Base-by-base conservation (phyloP, 2,113 vertebrate genomes). In the Xiphophorus hellerii region DNA sequence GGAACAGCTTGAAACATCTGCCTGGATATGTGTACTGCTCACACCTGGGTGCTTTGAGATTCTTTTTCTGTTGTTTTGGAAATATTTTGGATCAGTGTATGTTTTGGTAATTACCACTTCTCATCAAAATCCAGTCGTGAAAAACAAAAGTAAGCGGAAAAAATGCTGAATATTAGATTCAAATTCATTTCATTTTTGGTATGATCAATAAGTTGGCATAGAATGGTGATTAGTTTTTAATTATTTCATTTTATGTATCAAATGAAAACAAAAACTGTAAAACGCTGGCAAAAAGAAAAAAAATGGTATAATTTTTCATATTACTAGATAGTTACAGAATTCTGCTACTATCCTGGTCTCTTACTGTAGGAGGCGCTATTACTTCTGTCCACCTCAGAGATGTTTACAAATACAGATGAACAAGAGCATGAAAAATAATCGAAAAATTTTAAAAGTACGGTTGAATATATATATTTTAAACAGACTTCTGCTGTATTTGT, bases 1-100 rank as follows among this genome's bases (percentile, higher is more conserved):
- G 58, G 74, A 77, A 81, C 33, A 67, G 37, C 58, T 66, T 78
- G 62, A 71, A 64, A 61, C 27, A 58, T 58, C 22, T 58, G 25
- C 2, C 5, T 62, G 66, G 66, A 74, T 33, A 13, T 58, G n/a
- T 76, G 61, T n/a, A 62, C 27, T 27, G 12, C 67, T 84, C 62
- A 8, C 64, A 81, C 35, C 54, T 64, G 30, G 8, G 25, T 79
- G 65, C n/a, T 64, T 75, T 62, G 42, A 48, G 51, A 28, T 54
- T 31, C 11, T 20, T 48, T 48, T n/a, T 58, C 25, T n/a, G 51
- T 58, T n/a, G 51, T 25, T 58, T 17, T 58, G 22, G 51, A n/a
- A 58, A 58, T 10, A 58, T 58, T 58, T 58, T 3, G 25, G 51
- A 25, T 58, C 25, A n/a, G 7, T 25, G 51, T n/a, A 58, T n/a